A percentile compares a stretch with the other conserved stretches of the same genome.
Evolutionary conservation across 2,888 invertebrate species (phyloP).

Genomic region (Machimus atricapillus): DNA sequence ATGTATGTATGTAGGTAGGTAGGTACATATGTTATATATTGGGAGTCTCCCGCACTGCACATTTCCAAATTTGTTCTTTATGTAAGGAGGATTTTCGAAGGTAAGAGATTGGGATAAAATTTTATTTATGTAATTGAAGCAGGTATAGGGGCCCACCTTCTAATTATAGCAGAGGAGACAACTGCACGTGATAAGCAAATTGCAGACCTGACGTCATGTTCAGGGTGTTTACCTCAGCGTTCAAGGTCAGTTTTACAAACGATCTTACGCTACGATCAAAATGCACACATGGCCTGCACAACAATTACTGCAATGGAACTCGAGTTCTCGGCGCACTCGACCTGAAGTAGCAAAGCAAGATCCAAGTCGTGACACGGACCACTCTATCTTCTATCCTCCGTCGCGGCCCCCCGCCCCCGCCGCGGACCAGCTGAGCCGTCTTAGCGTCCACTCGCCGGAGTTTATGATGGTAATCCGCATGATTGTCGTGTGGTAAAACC

Average conservation of each 20-base stretch:
- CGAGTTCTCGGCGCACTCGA: slow-evolving; percentile 2
- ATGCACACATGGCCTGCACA: slow-evolving; percentile 35
- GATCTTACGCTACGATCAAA: slow-evolving; percentile 38
- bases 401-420: too few species aligned
- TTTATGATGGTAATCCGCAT: slow-evolving; percentile 26
- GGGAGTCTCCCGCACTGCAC: too few species aligned
- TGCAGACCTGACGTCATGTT: slow-evolving; percentile 18
- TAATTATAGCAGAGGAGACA: not conserved
- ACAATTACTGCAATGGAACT: slow-evolving; percentile 33
- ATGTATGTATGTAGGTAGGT: too few species aligned
- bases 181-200: slow-evolving; percentile 16
- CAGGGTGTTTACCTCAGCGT: slow-evolving; percentile 43
- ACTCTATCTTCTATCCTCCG: slow-evolving; percentile 9
- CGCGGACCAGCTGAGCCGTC: not conserved
- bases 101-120: too few species aligned
- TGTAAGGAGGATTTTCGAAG: too few species aligned
- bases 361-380: slow-evolving; percentile 30
- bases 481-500: slow-evolving; percentile 31
- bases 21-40: too few species aligned
- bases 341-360: slow-evolving; percentile 25
- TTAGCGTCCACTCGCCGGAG: not conserved
- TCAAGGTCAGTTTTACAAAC: slow-evolving; percentile 45
- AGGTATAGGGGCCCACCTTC: not conserved
- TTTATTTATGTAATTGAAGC: not conserved
- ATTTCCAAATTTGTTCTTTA: too few species aligned